phyloP scores from a whole-genome alignment of 2,797 vertebrate genomes.

The Vultur gryphus region DNA sequence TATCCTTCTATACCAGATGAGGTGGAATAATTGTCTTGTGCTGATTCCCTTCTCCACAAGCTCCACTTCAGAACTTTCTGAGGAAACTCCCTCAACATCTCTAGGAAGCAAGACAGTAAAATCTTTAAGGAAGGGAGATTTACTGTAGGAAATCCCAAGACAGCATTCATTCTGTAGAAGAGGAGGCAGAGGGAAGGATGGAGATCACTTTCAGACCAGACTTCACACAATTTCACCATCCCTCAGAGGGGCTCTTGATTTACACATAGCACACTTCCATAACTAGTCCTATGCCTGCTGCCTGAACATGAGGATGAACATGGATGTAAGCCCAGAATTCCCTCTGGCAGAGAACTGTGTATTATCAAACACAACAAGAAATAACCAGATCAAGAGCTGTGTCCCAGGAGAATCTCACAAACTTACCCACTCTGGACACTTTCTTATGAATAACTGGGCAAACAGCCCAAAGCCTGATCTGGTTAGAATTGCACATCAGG shows the following conservation, averaged over 20 bases:
- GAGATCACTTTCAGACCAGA: background rate
- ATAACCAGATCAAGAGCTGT: conserved; percentile 28
- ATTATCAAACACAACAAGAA: conserved; percentile 48
- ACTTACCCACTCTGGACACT: conserved; percentile 38
- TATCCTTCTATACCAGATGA: background rate
- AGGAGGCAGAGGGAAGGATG: background rate
- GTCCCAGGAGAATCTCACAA: conserved; percentile 30
- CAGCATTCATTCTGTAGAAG: background rate
- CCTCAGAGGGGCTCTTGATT: background rate
- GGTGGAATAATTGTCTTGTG: background rate
- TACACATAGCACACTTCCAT: background rate
- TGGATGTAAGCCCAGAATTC: conserved; percentile 43
- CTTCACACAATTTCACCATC: background rate
- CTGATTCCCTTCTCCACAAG: background rate
- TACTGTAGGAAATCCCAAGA: background rate
- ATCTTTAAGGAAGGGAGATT: background rate
- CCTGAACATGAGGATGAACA: conserved; percentile 17
- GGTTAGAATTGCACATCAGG: conserved; percentile 53
- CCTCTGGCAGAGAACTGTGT: conserved; percentile 34
- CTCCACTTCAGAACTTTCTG: background rate
- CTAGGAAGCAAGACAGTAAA: background rate
- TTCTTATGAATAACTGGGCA: conserved; percentile 60
- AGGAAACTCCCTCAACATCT: background rate
- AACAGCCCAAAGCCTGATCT: conserved; percentile 56
- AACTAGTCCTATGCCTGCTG: background rate